Evolutionary conservation across 2,113 vertebrate genomes (phyloP).

Genomic region (Micronycteris hirsuta): DNA sequence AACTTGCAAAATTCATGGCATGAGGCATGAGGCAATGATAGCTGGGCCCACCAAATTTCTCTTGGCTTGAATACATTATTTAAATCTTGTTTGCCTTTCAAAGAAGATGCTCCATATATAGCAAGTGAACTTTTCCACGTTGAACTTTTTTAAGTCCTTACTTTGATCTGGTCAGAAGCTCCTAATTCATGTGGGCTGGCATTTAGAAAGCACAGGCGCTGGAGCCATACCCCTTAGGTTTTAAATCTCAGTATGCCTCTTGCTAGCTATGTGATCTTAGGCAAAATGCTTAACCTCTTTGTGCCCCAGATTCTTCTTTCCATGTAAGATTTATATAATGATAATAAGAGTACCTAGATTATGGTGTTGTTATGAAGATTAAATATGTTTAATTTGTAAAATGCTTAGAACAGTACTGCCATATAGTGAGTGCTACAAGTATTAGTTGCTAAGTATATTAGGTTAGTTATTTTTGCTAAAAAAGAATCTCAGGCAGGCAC

Average conservation of each 20-base stretch:
- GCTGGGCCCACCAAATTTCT: slow-evolving; percentile 11
- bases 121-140: slow-evolving; percentile 8
- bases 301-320: not conserved
- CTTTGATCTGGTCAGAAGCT: not conserved
- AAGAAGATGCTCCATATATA: not conserved
- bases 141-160: not conserved
- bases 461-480: not conserved
- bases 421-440: not conserved
- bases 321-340: not conserved
- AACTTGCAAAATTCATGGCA: slow-evolving; percentile 20
- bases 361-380: not conserved
- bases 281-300: not conserved
- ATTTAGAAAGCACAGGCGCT: not conserved
- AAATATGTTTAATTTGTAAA: slow-evolving; percentile 16
- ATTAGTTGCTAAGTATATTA: not conserved
- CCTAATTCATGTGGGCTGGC: not conserved
- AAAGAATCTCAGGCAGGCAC: not conserved
- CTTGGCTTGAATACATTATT: slow-evolving; percentile 30
- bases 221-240: not conserved
- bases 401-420: not conserved
- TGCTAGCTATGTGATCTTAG: not conserved
- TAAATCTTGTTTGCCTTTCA: slow-evolving; percentile 16
- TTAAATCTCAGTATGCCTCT: not conserved
- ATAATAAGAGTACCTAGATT: not conserved
- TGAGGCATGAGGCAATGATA: not conserved